Percentiles rank a stretch among this genome's conserved stretches.
Conservation (phyloP, 2,888 invertebrate species). For the Heterodera filipjevi region DNA sequence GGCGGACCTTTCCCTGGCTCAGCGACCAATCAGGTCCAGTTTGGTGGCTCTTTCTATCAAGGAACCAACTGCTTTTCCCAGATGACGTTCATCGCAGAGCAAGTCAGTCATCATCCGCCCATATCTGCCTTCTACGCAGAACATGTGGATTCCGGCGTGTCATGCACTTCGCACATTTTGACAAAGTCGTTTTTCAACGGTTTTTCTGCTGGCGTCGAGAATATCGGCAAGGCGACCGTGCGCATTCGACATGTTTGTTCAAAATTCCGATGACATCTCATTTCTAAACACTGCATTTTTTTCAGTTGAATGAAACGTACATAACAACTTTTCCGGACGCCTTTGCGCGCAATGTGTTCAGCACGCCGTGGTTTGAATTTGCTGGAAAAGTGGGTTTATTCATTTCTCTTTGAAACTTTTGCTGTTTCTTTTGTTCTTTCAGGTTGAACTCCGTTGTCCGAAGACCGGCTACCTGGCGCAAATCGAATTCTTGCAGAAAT, state of each 20-base stretch:
- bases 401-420: too few relatives aligned
- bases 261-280: neutral
- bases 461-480: slow-evolving; percentile 88
- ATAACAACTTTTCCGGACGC: slow-evolving; percentile 83
- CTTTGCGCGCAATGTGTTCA: neutral
- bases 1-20: slow-evolving; percentile 85
- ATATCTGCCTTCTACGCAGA: slow-evolving; percentile 99
- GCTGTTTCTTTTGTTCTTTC: neutral
- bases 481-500: slow-evolving; percentile 87
- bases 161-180: slow-evolving; percentile 83
- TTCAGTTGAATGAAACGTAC: slow-evolving; percentile 83
- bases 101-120: slow-evolving; percentile 88
- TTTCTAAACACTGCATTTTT: too few relatives aligned
- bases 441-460: slow-evolving; percentile 82
- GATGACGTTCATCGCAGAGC: slow-evolving; percentile 90
- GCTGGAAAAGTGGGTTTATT: slow-evolving; percentile 90
- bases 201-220: slow-evolving; percentile 72
- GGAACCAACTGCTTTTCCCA: slow-evolving; percentile 46
- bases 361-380: slow-evolving; percentile 93
- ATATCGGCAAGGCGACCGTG: neutral
- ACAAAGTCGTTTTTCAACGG: slow-evolving; percentile 99
- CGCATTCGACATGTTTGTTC: neutral
- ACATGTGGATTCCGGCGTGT: slow-evolving; percentile 84
- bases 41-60: neutral
- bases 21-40: slow-evolving; percentile 74